Evolutionary conservation across 2,797 vertebrate genomes (phyloP).

Genomic region (Oreonectes daqikongensis): DNA sequence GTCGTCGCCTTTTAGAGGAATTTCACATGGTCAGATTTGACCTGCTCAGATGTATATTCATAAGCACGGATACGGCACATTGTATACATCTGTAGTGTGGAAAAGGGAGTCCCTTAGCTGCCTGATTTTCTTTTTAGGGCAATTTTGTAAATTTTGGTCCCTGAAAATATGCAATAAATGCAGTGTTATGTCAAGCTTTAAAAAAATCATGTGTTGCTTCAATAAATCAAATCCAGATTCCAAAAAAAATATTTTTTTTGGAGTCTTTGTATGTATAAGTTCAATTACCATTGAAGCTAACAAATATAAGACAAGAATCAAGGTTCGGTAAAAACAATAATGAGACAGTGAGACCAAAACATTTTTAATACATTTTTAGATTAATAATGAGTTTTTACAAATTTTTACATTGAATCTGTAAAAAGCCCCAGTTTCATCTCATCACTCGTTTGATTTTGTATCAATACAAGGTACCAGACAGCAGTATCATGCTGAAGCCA

Average conservation of each 20-base stretch:
- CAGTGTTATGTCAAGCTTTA: background rate
- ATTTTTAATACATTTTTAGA: no score
- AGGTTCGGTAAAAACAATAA: no score
- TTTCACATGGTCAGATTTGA: slow-evolving; percentile 15
- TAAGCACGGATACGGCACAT: slow-evolving; percentile 6
- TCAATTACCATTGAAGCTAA: no score
- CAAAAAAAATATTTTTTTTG: background rate
- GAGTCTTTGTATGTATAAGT: background rate
- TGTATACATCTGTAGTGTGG: background rate
- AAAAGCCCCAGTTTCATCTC: background rate
- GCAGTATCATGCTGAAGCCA: background rate
- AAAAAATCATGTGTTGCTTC: background rate
- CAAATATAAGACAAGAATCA: no score
- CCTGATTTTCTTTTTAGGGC: background rate
- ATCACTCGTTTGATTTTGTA: background rate
- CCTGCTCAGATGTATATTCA: slow-evolving; percentile 48
- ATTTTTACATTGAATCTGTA: background rate
- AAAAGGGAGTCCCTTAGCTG: background rate
- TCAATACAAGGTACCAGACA: background rate
- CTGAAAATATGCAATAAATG: background rate
- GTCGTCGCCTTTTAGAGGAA: slow-evolving; percentile 14
- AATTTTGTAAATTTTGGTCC: background rate
- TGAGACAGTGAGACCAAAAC: background rate
- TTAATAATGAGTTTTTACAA: background rate
- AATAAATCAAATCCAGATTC: background rate